These are phyloP conservation scores for Atta colombica DNA, from an alignment of 1,140 invertebrate genomes.

Conservation along the genomic window DNA sequence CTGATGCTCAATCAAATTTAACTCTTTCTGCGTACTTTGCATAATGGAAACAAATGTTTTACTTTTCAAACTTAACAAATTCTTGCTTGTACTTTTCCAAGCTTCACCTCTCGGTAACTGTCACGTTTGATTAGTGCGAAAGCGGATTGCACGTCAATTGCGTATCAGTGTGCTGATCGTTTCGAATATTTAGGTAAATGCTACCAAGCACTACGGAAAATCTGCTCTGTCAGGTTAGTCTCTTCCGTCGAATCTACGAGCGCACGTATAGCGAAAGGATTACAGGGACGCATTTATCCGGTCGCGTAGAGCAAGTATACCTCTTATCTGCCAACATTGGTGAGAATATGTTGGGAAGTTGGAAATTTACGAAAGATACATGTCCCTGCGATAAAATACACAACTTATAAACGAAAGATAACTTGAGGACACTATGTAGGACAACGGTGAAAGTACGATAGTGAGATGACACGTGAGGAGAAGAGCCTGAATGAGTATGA, in stretches of 20 bases:
- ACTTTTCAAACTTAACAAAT: neutral
- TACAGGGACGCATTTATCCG: constrained; percentile 70
- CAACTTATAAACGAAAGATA: constrained; percentile 83
- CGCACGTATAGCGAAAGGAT: constrained; percentile 77
- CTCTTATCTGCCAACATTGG: constrained; percentile 59
- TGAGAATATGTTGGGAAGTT: constrained; percentile 76
- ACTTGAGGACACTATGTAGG: constrained; percentile 56
- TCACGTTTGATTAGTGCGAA: neutral
- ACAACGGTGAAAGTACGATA: constrained; percentile 24
- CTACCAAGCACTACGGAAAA: constrained; percentile 17
- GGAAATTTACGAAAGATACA: constrained; percentile 82
- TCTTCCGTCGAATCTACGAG: constrained; percentile 73
- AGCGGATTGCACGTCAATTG: neutral
- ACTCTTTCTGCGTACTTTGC: neutral
- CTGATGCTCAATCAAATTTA: neutral
- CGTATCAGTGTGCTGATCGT: constrained; percentile 20
- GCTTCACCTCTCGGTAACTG: neutral
- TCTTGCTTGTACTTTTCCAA: neutral
- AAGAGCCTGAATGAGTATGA: constrained; percentile 25
- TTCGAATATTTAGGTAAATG: constrained; percentile 38
- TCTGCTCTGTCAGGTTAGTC: neutral
- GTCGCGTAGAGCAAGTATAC: constrained; percentile 66
- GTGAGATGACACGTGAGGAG: constrained; percentile 16
- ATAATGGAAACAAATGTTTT: neutral
- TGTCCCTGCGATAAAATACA: constrained; percentile 81